Conservation (phyloP, 1,140 invertebrate genomes). For the Heliconius congener region DNA sequence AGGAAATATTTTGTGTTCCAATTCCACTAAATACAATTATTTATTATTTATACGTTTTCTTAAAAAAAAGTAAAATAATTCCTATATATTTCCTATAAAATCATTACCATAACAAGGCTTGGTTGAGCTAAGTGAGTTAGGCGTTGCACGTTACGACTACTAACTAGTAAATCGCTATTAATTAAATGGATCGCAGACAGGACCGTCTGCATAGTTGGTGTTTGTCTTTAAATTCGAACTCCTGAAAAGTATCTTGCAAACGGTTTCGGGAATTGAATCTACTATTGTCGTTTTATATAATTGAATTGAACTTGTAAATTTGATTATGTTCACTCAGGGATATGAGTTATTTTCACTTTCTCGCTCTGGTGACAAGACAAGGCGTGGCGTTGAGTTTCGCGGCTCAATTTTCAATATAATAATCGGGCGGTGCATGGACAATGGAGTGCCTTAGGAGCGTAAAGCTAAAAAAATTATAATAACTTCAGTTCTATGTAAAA, state of each 20-base stretch:
- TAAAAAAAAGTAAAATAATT: background rate
- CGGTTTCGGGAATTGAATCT: conserved; percentile 14
- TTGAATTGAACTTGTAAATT: background rate
- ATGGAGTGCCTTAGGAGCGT: no score
- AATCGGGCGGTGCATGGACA: no score
- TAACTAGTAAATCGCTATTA: conserved; percentile 47
- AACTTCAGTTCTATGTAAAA: no score
- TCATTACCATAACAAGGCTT: conserved; percentile 2
- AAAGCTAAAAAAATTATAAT: no score
- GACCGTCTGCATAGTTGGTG: conserved; percentile 51
- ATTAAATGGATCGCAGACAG: conserved; percentile 47
- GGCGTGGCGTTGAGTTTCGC: no score
- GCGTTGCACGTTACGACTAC: conserved; percentile 25
- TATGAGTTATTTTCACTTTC: no score
- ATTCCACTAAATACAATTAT: no score
- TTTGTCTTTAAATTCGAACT: conserved; percentile 45
- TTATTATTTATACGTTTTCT: background rate
- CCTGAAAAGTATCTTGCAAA: conserved; percentile 33
- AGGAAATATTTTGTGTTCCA: no score
- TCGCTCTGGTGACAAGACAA: no score
- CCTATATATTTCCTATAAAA: background rate
- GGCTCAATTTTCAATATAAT: no score
- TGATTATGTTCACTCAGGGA: no score
- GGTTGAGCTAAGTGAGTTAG: conserved; percentile 31
- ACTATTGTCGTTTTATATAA: conserved; percentile 14